phyloP scores from a whole-genome alignment of 2,888 invertebrate genomes.

The Scaptomyza flava region DNA sequence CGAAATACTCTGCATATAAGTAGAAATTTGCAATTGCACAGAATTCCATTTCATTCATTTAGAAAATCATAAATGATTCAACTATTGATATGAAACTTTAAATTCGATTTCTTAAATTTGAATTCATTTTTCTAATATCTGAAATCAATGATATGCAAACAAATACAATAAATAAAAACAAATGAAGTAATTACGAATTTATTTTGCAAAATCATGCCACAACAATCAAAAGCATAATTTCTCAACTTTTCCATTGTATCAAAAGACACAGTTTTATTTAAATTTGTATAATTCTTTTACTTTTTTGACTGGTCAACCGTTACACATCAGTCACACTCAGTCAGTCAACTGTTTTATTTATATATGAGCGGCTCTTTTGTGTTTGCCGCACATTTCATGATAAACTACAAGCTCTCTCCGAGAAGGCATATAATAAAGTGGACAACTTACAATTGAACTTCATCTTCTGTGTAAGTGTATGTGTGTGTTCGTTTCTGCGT shows the following conservation, averaged over 20 bases:
- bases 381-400: background rate
- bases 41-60: too few relatives aligned
- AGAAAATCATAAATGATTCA: too few relatives aligned
- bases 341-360: background rate
- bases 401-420: background rate
- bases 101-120: too few relatives aligned
- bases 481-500: slow-evolving; percentile 36
- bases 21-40: too few relatives aligned
- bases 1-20: slow-evolving; percentile 16
- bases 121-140: too few relatives aligned
- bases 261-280: background rate
- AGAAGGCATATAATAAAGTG: slow-evolving; percentile 2
- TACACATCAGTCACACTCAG: background rate
- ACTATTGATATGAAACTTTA: background rate
- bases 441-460: slow-evolving; percentile 15
- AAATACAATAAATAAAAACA: too few relatives aligned
- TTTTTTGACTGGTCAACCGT: background rate
- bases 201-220: too few relatives aligned
- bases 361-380: background rate
- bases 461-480: slow-evolving; percentile 33
- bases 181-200: too few relatives aligned
- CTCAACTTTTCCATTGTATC: too few relatives aligned
- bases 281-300: too few relatives aligned
- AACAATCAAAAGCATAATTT: too few relatives aligned
- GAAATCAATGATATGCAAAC: too few relatives aligned